Evolutionary conservation across 2,113 vertebrate species (phyloP).

Genomic region (Nothocercus julius): DNA sequence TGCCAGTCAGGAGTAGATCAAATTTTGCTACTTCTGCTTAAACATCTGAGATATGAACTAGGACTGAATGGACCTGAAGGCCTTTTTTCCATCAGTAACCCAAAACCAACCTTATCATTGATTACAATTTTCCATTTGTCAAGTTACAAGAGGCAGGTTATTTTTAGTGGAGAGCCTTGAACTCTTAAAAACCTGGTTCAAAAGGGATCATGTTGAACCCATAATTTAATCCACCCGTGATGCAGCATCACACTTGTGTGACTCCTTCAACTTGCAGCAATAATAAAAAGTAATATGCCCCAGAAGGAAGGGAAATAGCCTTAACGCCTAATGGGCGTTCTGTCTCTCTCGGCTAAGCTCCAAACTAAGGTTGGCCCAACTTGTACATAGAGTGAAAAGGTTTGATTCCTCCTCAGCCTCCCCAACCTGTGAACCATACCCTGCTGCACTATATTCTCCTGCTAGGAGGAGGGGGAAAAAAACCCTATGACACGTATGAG

Average conservation of each 20-base stretch:
- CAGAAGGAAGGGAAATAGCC: background rate
- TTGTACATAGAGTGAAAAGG: background rate
- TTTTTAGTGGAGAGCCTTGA: constrained; percentile 56
- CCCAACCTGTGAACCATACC: background rate
- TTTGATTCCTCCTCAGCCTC: background rate
- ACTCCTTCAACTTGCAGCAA: background rate
- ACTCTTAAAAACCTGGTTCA: background rate
- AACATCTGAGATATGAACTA: background rate
- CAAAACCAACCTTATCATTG: background rate
- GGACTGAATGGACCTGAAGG: background rate
- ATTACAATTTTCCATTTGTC: background rate
- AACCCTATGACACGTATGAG: no score
- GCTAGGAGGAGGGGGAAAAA: background rate
- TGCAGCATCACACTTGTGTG: rapidly evolving
- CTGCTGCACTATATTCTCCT: background rate
- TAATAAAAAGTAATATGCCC: background rate
- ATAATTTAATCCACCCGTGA: background rate
- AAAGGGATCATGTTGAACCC: background rate
- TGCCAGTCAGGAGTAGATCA: background rate
- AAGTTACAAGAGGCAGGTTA: background rate
- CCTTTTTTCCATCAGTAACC: background rate
- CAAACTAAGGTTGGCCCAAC: background rate
- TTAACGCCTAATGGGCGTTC: background rate
- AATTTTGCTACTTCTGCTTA: background rate
- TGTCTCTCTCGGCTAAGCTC: background rate